Evolutionary conservation across 2,888 invertebrate genomes (phyloP), one percentile per base, ranked within the genome.

Genomic region (Ophion ventricosus): DNA sequence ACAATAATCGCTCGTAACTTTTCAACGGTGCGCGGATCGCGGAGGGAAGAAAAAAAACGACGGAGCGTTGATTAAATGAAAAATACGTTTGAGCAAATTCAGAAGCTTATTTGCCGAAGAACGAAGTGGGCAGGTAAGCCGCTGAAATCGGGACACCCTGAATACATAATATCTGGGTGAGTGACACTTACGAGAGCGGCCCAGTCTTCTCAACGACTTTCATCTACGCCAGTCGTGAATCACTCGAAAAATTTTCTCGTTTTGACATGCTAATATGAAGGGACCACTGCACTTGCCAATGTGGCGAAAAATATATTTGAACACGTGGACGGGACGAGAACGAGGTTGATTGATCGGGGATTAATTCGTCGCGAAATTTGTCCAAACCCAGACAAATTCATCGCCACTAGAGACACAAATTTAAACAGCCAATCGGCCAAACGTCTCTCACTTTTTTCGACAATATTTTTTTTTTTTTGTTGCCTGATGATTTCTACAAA

Each of bases 131-230:
- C 49, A 14, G 20, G 59, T 7, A 59, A 63, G 26, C 63, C 49
- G 3, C 49, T 49, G 4, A 49, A 49, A 49, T 49, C 49, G 49
- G 49, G 17, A 49, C 49, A 49, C 49, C 49, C 29, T 40, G 35
- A 20, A 25, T 25, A 49, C n/a, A 26, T 49, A 49, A 66, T 57
- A 80, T 73, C 57, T 64, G 70, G 59, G 59, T 79, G 79, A 82
- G 75, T 79, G 82, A 84, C 78, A 84, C 74, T 84, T 54, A 75
- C 61, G 82, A 80, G 72, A 10, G 54, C 23, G 64, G 23, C 67
- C 25, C 26, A 54, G 66, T 66, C 40, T 35, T 54, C 14, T 59
- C 20, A 26, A 66, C 40, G 75, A 76, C 82, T 66, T 35, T 82
- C 82, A 84, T 76, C 43, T 40, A 82, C 66, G 76, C 61, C 64